Percentiles rank a stretch among this genome's conserved stretches.
Evolutionary conservation across 2,888 invertebrate genomes (phyloP).

Genomic region (Lycocerus yunnanus): DNA sequence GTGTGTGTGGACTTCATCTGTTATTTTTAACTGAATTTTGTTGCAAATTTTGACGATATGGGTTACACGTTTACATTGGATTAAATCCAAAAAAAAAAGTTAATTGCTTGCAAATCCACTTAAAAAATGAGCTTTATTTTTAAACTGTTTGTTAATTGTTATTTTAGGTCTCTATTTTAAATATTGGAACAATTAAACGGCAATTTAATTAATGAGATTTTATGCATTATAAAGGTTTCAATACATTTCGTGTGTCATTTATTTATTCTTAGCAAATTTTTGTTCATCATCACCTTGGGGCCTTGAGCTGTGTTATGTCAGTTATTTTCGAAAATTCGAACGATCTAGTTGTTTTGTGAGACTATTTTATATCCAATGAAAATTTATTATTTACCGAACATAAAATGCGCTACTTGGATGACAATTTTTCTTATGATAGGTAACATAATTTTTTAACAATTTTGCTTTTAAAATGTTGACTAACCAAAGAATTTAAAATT

Average conservation of each 20-base stretch:
- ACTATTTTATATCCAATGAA: slow-evolving; percentile 3
- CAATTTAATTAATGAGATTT: not conserved
- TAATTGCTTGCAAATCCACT: not conserved
- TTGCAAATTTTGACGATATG: not conserved
- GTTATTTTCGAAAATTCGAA: slow-evolving; percentile 23
- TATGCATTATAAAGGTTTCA: not conserved
- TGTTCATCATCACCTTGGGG: not conserved
- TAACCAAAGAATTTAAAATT: not conserved
- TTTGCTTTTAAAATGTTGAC: not conserved
- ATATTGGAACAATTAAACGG: not conserved
- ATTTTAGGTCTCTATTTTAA: not conserved
- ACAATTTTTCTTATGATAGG: slow-evolving; percentile 36
- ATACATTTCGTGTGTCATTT: not conserved
- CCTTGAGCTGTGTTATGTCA: not conserved
- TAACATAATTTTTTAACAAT: slow-evolving; percentile 24
- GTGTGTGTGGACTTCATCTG: too few species aligned
- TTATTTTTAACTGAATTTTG: not conserved
- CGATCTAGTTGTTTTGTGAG: slow-evolving; percentile 27
- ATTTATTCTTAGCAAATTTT: not conserved
- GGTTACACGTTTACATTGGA: not conserved
- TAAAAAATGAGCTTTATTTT: not conserved
- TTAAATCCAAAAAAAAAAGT: not conserved
- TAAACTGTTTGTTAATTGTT: not conserved
- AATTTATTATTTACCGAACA: not conserved
- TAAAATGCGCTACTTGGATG: slow-evolving; percentile 39